Evolutionary conservation across 1,140 invertebrate genomes (phyloP).

Genomic region (Hesperophylax magnus): DNA sequence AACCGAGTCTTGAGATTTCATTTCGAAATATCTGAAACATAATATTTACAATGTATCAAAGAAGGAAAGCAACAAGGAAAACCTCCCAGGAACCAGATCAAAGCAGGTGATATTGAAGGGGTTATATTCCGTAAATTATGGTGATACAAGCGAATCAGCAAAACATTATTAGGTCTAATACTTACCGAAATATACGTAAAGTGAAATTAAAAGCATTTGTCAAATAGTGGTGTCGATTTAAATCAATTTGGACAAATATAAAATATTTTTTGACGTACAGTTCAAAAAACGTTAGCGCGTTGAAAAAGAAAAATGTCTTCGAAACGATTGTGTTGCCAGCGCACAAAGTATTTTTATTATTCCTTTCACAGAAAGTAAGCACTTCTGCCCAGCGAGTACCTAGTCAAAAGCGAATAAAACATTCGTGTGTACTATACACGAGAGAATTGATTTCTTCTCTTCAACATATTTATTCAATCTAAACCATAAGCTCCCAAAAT

Average conservation of each 20-base stretch:
- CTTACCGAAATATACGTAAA: conserved; percentile 3
- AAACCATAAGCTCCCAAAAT: no score
- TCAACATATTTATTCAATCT: no score
- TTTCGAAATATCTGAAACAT: conserved; percentile 34
- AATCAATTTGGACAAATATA: background rate
- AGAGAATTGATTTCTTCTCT: no score
- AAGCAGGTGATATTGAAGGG: conserved; percentile 10
- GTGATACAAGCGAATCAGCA: background rate
- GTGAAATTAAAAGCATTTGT: conserved; percentile 26
- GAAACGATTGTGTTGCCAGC: background rate
- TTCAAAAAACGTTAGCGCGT: conserved; percentile 41
- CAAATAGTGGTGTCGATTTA: background rate
- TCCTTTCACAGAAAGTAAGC: background rate
- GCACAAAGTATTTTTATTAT: background rate
- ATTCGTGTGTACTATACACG: no score
- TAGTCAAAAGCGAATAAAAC: no score
- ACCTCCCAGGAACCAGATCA: background rate
- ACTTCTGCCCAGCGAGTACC: no score
- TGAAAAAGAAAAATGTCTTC: conserved; percentile 33
- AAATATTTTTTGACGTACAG: conserved; percentile 29
- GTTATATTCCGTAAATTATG: conserved; percentile 2
- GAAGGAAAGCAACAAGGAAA: background rate
- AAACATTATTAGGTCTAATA: background rate
- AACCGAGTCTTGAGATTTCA: conserved; percentile 48
- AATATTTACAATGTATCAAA: background rate